Evolutionary conservation across 2,797 vertebrate genomes (phyloP), one percentile per base, ranked within the genome.

Genomic region (Triplophysa yarkandensis): DNA sequence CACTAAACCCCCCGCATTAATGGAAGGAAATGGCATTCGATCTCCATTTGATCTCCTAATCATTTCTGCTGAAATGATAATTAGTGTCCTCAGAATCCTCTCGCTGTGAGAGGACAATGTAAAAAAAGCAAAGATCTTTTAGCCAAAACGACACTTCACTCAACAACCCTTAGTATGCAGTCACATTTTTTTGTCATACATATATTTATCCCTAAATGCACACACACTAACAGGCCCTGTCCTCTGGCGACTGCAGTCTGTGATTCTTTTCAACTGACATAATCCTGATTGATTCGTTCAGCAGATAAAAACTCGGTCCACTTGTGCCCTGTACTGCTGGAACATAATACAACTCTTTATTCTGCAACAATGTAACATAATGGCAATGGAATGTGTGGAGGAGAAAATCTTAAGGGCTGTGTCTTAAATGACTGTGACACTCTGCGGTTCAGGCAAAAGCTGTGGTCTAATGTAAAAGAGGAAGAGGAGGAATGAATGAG

Each of bases 271-370:
- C 93, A 94, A 94, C 93, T 99, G 96, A 99, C 96, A 98, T 98
- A 98, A 99, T 96, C 95, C 96, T 98, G 95, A 98, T 98, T 98
- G 97, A 99, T 98, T 99, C 95, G 96, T 98, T 99, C 96, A 98
- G 95, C 95, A 98, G 96, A 98, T 99, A 98, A 96, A 98, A 98
- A 96, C 95, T 94, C 94, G 92, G 94, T 95, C 95, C 95, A 97
- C 94, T 96, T 97, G 94, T 98, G 96, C 93, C 95, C 95, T 98
- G 95, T 95, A 95, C 94, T 92, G 91, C 91, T 92, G 93, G 92
- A 95, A 97, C 94, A 99, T 96, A 99, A 98, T 98, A 96, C 94
- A 87, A 90, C 91, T 92, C 95, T 98, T 97, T 98, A 97, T 98
- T 94, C 95, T 88, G 92, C 92, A 93, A 97, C 95, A 98, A 98